phyloP scores from a whole-genome alignment of 30 jellyfish, hydroid and myxozoan genomes.

The Hydra vulgaris region DNA sequence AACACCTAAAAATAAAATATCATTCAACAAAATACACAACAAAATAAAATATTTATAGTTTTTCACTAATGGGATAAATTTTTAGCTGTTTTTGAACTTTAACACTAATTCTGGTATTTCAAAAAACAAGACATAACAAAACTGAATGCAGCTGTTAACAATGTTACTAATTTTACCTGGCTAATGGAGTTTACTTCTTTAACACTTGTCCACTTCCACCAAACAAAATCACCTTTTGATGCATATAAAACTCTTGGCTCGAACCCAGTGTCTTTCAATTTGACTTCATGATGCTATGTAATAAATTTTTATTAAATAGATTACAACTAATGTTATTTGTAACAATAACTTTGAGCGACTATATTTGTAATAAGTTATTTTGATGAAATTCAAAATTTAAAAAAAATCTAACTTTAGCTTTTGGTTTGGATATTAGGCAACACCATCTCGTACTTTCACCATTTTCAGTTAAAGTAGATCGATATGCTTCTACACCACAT shows the following conservation, averaged over 20 bases:
- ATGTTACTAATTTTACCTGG: constrained; percentile 7
- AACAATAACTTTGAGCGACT: too few species aligned
- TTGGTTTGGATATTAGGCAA: constrained; percentile 30
- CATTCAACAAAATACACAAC: not conserved
- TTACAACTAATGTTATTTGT: too few species aligned
- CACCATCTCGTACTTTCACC: constrained; percentile 13
- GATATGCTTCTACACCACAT: constrained; percentile 16
- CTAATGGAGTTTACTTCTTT: constrained; percentile 1
- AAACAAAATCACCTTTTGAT: constrained; percentile 22
- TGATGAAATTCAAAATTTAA: too few species aligned
- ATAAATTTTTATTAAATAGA: too few species aligned
- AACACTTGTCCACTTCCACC: constrained; percentile 32
- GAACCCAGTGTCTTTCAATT: constrained; percentile 25
- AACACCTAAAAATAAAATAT: not conserved
- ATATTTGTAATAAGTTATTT: too few species aligned
- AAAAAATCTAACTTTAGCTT: constrained; percentile 17
- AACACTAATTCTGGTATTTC: too few species aligned
- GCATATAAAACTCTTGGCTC: constrained; percentile 15
- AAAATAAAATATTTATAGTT: too few species aligned
- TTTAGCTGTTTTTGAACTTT: too few species aligned
- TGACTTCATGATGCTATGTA: constrained; percentile 36
- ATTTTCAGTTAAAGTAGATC: constrained; percentile 10
- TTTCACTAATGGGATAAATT: too few species aligned
- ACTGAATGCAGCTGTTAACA: not conserved
- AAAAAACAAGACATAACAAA: not conserved